phyloP scores from a whole-genome alignment of 1,140 invertebrate species.

The Drosophila varians region DNA sequence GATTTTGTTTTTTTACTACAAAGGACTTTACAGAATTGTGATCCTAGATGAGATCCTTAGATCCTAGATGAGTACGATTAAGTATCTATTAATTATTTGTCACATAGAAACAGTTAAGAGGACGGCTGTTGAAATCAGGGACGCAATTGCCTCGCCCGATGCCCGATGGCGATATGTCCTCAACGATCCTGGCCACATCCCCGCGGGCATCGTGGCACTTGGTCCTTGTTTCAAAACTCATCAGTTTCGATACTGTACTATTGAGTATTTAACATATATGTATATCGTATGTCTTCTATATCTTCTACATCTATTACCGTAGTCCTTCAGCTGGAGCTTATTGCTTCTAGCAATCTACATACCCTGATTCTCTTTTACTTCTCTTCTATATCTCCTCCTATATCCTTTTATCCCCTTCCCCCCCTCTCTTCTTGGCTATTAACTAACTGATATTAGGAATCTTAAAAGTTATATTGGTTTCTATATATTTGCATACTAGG shows the following conservation, averaged over 20 bases:
- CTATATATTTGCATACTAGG: slow-evolving; percentile 18
- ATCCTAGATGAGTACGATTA: slow-evolving; percentile 2
- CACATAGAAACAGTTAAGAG: slow-evolving; percentile 80
- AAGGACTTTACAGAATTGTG: slow-evolving; percentile 16
- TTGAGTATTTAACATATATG: background rate
- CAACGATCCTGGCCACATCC: slow-evolving; percentile 24
- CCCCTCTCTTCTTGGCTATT: background rate
- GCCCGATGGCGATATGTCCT: background rate
- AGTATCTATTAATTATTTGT: slow-evolving; percentile 71
- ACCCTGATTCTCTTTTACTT: slow-evolving; percentile 66
- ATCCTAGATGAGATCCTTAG: background rate
- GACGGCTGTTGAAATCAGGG: slow-evolving; percentile 73
- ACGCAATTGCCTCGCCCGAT: slow-evolving; percentile 41
- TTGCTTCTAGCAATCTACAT: slow-evolving; percentile 68
- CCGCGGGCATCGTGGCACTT: background rate
- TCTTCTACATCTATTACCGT: slow-evolving; percentile 8
- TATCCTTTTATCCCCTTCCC: background rate
- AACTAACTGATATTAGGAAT: slow-evolving; percentile 14
- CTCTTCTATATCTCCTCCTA: too few species aligned
- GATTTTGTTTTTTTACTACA: background rate
- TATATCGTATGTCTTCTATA: background rate
- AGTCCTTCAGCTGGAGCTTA: slow-evolving; percentile 16
- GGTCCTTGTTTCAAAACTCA: slow-evolving; percentile 56
- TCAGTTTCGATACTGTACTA: slow-evolving; percentile 26
- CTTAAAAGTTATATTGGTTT: slow-evolving; percentile 11